Percentiles rank a stretch among this genome's conserved stretches.
Conservation (phyloP, 2,797 vertebrate genomes). For the Gallirallus australis region DNA sequence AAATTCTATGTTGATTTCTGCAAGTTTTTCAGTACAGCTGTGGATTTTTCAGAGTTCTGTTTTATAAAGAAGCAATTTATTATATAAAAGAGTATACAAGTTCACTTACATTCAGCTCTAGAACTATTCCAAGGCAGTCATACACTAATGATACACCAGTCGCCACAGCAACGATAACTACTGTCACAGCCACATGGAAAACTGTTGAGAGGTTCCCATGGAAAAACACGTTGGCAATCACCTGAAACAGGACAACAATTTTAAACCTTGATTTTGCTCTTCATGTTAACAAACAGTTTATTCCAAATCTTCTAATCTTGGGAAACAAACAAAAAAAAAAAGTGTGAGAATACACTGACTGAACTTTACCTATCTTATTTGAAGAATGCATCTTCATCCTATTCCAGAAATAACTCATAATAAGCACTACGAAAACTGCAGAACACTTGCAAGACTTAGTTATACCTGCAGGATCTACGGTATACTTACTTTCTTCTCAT, state of each 20-base stretch:
- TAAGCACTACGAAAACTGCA: not conserved
- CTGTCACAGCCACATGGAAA: conserved; percentile 84
- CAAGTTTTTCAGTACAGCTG: not conserved
- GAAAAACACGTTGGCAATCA: conserved; percentile 89
- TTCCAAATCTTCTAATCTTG: not conserved
- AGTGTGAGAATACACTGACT: not conserved
- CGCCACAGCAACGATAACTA: conserved; percentile 83
- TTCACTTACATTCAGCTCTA: conserved; percentile 93
- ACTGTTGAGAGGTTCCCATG: conserved; percentile 82
- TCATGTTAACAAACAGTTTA: not conserved
- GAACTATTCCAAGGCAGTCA: conserved; percentile 93
- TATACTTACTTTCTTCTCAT: not conserved
- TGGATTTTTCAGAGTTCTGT: not conserved
- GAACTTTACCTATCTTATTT: not conserved
- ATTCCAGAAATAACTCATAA: not conserved
- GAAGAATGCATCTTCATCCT: not conserved
- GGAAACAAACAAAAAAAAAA: not conserved
- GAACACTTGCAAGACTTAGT: not conserved
- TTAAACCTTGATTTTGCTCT: not conserved
- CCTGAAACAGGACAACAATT: conserved; percentile 80
- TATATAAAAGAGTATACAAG: not conserved
- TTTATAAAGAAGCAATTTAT: not conserved
- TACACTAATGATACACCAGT: conserved; percentile 85
- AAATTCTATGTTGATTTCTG: not conserved
- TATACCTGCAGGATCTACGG: not conserved